Conservation (phyloP, 53 echinoderm and acorn worm species). For the Apostichopus leukothele region DNA sequence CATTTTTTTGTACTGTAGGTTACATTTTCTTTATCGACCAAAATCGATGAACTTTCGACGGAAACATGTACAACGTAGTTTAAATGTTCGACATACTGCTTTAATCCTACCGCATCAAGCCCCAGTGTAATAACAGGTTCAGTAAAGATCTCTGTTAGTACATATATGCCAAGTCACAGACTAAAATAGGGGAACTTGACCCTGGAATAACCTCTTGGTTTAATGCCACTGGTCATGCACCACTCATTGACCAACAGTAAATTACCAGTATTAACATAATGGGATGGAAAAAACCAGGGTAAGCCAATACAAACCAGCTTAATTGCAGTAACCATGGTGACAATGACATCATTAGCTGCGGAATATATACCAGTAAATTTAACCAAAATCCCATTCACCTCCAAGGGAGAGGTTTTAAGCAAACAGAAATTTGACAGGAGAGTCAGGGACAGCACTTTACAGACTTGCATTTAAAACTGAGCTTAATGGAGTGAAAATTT, state of each 20-base stretch:
- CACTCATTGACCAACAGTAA: constrained; percentile 6
- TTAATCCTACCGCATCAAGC: too few relatives aligned
- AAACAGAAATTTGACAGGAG: constrained; percentile 25
- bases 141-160: background rate
- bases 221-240: background rate
- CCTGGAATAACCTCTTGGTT: background rate
- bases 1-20: too few relatives aligned
- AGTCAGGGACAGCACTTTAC: background rate
- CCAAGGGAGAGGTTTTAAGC: background rate
- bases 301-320: constrained; percentile 39
- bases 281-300: background rate
- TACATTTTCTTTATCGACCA: too few relatives aligned
- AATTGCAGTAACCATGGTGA: constrained; percentile 38
- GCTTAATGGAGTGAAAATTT: too few relatives aligned
- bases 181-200: background rate
- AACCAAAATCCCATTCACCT: constrained; percentile 34
- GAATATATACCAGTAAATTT: constrained; percentile 43
- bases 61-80: too few relatives aligned
- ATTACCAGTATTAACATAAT: constrained; percentile 15
- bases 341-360: constrained; percentile 37
- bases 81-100: too few relatives aligned
- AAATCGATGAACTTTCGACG: too few relatives aligned
- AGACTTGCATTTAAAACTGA: too few relatives aligned
- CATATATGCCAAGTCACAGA: background rate
- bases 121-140: too few relatives aligned